Evolutionary conservation across 2,113 vertebrate genomes (phyloP).

Genomic region (Benthochromis sp.): DNA sequence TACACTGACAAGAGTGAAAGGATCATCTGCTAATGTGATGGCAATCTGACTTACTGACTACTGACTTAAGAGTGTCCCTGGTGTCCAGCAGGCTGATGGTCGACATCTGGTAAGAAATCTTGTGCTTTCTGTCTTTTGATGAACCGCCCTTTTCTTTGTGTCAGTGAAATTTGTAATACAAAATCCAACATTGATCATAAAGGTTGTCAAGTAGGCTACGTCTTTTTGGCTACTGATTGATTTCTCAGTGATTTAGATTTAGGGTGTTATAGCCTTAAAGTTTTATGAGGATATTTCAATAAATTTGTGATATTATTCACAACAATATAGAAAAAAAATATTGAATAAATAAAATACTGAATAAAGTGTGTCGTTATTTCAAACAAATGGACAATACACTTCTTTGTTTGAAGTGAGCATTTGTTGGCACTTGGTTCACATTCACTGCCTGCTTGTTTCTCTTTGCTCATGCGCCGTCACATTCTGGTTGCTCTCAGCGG

Average conservation of each 20-base stretch:
- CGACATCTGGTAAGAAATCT: background rate
- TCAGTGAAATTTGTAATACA: background rate
- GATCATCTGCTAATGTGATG: too few relatives aligned
- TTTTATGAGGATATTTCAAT: background rate
- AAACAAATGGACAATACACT: background rate
- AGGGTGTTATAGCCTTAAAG: rapidly evolving
- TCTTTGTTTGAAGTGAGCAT: background rate
- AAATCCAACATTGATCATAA: background rate
- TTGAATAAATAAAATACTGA: background rate
- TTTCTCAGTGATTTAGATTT: background rate
- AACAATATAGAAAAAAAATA: background rate
- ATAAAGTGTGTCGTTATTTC: background rate
- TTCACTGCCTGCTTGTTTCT: background rate
- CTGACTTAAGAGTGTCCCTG: slow-evolving; percentile 65
- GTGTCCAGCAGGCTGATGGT: slow-evolving; percentile 69
- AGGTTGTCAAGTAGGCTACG: slow-evolving; percentile 62
- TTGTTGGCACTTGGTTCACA: background rate
- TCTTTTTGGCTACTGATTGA: slow-evolving; percentile 50
- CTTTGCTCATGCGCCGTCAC: rapidly evolving
- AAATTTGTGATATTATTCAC: background rate
- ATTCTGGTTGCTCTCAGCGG: background rate
- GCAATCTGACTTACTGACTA: background rate
- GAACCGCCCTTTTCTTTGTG: background rate
- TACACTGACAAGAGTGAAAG: too few relatives aligned
- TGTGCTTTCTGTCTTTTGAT: background rate